These are phyloP conservation scores for Aurelia sp. DNA, from an alignment of 30 jellyfish, hydroid and myxozoan genomes.

Conservation along the genomic window DNA sequence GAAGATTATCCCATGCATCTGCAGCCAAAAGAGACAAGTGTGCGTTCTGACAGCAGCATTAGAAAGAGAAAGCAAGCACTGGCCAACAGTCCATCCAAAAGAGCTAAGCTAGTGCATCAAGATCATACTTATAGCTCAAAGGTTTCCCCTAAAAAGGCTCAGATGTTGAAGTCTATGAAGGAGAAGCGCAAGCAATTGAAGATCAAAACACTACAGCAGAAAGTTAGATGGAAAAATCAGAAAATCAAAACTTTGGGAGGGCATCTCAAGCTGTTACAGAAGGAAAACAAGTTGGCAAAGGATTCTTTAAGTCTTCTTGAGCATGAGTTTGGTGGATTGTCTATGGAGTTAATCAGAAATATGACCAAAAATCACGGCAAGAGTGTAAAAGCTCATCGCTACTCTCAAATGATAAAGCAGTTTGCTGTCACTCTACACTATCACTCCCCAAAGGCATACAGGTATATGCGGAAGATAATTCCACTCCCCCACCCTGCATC, in stretches of 20 bases:
- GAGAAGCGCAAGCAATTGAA: neutral
- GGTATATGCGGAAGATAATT: slow-evolving; percentile 4
- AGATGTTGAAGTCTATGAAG: slow-evolving; percentile 10
- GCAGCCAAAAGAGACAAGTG: slow-evolving; percentile 5
- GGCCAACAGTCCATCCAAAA: slow-evolving; percentile 13
- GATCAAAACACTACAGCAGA: slow-evolving; percentile 9
- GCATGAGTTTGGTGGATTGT: slow-evolving; percentile 9
- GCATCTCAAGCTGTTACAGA: neutral
- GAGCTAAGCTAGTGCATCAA: slow-evolving; percentile 4
- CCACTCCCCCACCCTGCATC: slow-evolving; percentile 43
- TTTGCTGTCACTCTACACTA: slow-evolving; percentile 25
- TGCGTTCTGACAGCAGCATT: slow-evolving; percentile 9
- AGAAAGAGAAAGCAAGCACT: slow-evolving; percentile 6
- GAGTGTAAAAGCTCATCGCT: neutral
- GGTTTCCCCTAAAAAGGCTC: slow-evolving; percentile 10
- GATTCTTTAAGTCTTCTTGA: neutral
- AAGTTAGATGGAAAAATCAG: slow-evolving; percentile 3
- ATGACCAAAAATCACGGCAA: neutral
- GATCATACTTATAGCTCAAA: slow-evolving; percentile 5
- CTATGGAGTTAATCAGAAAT: neutral
- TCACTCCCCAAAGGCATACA: slow-evolving; percentile 22
- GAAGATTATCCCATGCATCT: slow-evolving; percentile 18
- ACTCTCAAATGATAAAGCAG: slow-evolving; percentile 1
- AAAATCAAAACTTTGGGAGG: slow-evolving; percentile 6
- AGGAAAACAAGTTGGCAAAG: neutral